These are phyloP conservation scores for Coleophora deauratella DNA, from an alignment of 2,888 invertebrate genomes.

Conservation along the genomic window DNA sequence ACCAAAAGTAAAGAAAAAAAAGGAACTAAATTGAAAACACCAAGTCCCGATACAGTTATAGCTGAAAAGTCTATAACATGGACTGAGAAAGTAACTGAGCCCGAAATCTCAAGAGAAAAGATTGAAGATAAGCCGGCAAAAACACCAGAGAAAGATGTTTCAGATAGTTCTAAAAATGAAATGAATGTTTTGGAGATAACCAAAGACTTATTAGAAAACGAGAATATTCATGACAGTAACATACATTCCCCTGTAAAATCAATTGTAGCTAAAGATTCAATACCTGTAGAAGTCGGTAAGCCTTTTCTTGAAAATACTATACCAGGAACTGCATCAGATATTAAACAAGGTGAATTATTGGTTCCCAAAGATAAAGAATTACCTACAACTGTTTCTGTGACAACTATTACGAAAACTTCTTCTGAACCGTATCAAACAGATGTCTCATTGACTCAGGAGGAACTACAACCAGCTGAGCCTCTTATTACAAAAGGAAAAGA, in stretches of 20 bases:
- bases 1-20: too few relatives aligned
- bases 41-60: not conserved
- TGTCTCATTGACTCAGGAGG: not conserved
- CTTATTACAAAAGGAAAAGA: not conserved
- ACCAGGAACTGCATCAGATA: too few relatives aligned
- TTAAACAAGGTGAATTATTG: too few relatives aligned
- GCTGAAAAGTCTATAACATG: not conserved
- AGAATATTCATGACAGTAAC: conserved; percentile 18
- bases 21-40: not conserved
- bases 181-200: conserved; percentile 20
- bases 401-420: not conserved
- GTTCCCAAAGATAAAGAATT: not conserved
- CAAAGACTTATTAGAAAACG: conserved; percentile 26
- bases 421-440: too few relatives aligned
- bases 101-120: not conserved
- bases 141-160: conserved; percentile 2
- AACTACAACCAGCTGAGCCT: not conserved
- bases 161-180: conserved; percentile 11
- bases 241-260: conserved; percentile 10
- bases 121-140: not conserved
- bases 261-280: not conserved
- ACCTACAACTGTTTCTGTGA: not conserved
- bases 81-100: not conserved
- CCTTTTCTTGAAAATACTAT: too few relatives aligned
- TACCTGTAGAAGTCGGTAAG: too few relatives aligned